A percentile compares a stretch with the other conserved stretches of the same genome.
These are phyloP conservation scores for Dendrolimus houi DNA, from an alignment of 2,888 invertebrate genomes.

Conservation along the genomic window DNA sequence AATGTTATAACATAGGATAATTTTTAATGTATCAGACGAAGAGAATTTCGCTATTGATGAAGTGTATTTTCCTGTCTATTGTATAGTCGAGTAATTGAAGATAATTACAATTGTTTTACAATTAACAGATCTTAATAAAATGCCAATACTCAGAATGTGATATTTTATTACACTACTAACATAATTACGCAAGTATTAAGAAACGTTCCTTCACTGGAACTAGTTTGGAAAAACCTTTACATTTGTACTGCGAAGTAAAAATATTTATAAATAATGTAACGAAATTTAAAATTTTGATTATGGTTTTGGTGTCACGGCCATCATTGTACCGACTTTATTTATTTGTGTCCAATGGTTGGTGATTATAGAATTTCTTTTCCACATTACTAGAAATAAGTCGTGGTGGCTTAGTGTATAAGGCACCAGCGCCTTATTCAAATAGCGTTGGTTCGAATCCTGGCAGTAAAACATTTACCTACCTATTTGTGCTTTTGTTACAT, in stretches of 20 bases:
- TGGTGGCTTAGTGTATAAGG: too few species aligned
- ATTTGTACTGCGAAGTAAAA: background rate
- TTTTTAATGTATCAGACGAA: too few species aligned
- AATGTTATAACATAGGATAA: too few species aligned
- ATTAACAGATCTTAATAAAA: conserved; percentile 7
- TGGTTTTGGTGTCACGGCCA: conserved; percentile 36
- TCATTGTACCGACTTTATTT: conserved; percentile 27
- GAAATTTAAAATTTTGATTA: conserved; percentile 30
- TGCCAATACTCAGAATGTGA: conserved; percentile 1
- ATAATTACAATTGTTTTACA: conserved; percentile 24
- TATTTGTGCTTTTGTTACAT: too few species aligned
- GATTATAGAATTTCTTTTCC: background rate
- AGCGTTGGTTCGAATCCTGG: too few species aligned
- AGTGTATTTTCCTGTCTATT: conserved; percentile 32
- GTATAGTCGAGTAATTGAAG: conserved; percentile 18
- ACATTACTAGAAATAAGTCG: background rate
- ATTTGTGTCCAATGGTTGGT: too few species aligned
- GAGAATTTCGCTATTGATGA: too few species aligned
- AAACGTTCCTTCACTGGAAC: background rate
- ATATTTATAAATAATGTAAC: conserved; percentile 9
- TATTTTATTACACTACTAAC: background rate
- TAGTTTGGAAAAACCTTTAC: background rate
- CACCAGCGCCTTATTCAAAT: too few species aligned
- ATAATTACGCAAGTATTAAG: background rate
- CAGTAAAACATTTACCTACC: too few species aligned